Conservation (phyloP, 2,113 vertebrate genomes). For the Oreochromis tanganicae region DNA sequence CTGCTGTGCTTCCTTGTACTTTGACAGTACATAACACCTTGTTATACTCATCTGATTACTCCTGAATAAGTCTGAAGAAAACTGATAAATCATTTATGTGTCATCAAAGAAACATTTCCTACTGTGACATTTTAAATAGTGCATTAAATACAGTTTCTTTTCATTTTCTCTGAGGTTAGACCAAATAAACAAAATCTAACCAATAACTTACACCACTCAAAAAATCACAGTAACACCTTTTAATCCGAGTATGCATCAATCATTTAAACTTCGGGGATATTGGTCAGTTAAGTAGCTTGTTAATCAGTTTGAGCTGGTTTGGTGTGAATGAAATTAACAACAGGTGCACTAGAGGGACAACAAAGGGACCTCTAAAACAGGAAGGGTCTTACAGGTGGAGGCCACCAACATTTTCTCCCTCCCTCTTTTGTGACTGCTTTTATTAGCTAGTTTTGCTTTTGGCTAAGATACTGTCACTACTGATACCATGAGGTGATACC, state of each 20-base stretch:
- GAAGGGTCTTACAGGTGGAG: background rate
- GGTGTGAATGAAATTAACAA: background rate
- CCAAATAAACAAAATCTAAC: background rate
- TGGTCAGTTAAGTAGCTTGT: background rate
- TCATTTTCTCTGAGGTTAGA: background rate
- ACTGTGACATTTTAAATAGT: background rate
- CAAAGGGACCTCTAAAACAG: background rate
- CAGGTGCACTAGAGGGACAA: background rate
- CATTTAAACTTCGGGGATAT: background rate
- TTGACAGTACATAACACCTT: background rate
- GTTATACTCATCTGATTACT: background rate
- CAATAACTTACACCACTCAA: background rate
- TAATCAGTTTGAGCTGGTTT: background rate
- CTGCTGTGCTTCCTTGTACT: background rate
- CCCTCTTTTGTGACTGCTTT: background rate
- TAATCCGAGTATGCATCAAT: background rate
- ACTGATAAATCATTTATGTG: background rate
- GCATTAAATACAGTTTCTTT: background rate
- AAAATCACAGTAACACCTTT: background rate
- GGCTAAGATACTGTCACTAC: background rate
- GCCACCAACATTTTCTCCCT: background rate
- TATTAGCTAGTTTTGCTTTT: background rate
- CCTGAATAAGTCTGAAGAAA: background rate
- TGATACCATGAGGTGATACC: background rate
- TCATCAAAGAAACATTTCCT: background rate